These are phyloP conservation scores for Sphenodon punctatus DNA, from an alignment of 2,797 vertebrate genomes.

Conservation along the genomic window DNA sequence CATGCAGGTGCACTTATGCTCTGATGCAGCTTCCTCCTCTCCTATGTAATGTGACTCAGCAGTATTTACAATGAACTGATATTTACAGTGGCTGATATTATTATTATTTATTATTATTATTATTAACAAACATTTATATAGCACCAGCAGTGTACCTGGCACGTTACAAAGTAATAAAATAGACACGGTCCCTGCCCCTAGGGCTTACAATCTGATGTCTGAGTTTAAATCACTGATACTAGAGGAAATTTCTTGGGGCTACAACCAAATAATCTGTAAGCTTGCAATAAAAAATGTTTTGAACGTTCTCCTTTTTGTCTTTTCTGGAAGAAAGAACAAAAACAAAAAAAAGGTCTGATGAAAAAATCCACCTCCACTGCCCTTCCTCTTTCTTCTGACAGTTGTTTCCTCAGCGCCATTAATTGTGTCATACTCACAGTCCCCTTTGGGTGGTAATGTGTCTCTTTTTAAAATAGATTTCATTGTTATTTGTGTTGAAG, in stretches of 20 bases:
- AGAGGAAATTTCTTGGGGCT: neutral
- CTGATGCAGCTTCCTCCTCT: conserved; percentile 1
- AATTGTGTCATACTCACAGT: neutral
- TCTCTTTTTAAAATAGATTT: neutral
- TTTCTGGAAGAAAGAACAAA: neutral
- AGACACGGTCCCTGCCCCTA: too few species aligned
- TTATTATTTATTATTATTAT: too few species aligned
- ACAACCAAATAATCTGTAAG: neutral
- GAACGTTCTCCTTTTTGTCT: neutral
- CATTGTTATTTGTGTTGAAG: neutral
- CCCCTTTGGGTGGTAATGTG: neutral
- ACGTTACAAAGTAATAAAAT: too few species aligned
- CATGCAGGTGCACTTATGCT: neutral
- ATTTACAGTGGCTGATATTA: too few species aligned
- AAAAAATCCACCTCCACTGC: too few species aligned
- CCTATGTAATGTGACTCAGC: neutral
- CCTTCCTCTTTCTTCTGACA: neutral
- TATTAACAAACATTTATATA: too few species aligned
- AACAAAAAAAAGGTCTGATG: too few species aligned
- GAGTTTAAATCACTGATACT: neutral
- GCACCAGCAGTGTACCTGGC: too few species aligned
- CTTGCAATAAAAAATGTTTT: neutral
- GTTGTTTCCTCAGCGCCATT: neutral
- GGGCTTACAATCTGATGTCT: too few species aligned
- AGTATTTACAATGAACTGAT: neutral